phyloP scores from a whole-genome alignment of 2,888 invertebrate genomes.

The Drosophila parthenogenetica region DNA sequence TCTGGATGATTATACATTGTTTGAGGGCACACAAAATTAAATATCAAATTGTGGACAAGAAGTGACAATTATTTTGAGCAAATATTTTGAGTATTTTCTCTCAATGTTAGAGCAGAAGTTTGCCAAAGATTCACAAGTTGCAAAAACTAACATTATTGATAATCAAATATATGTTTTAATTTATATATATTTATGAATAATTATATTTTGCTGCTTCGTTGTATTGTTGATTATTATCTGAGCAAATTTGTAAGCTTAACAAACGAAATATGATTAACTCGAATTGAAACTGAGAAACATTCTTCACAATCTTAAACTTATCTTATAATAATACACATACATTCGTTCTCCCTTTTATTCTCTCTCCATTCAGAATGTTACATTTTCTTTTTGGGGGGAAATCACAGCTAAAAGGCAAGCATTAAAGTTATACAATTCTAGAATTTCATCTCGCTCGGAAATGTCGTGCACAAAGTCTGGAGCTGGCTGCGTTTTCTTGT shows the following conservation, averaged over 20 bases:
- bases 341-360: neutral
- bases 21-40: slow-evolving; percentile 3
- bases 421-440: slow-evolving; percentile 53
- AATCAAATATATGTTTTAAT: slow-evolving; percentile 1
- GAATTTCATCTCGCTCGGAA: slow-evolving; percentile 39
- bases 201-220: slow-evolving; percentile 26
- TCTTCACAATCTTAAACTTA: slow-evolving; percentile 9
- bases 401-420: slow-evolving; percentile 79
- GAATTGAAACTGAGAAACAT: slow-evolving; percentile 10
- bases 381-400: slow-evolving; percentile 33
- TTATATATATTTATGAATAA: slow-evolving; percentile 5
- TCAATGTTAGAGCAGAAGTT: slow-evolving; percentile 41
- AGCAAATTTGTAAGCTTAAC: slow-evolving; percentile 50
- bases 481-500: slow-evolving; percentile 42
- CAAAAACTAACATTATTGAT: slow-evolving; percentile 19
- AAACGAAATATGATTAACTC: slow-evolving; percentile 10
- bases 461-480: slow-evolving; percentile 62
- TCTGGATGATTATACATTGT: slow-evolving; percentile 15
- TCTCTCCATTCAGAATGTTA: slow-evolving; percentile 13
- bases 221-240: slow-evolving; percentile 38
- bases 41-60: slow-evolving; percentile 23
- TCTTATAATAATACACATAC: slow-evolving; percentile 26
- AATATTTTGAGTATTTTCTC: slow-evolving; percentile 33
- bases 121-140: slow-evolving; percentile 29
- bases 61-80: slow-evolving; percentile 36